phyloP scores from a whole-genome alignment of 1,140 invertebrate species.

The Diorhabda elongata region DNA sequence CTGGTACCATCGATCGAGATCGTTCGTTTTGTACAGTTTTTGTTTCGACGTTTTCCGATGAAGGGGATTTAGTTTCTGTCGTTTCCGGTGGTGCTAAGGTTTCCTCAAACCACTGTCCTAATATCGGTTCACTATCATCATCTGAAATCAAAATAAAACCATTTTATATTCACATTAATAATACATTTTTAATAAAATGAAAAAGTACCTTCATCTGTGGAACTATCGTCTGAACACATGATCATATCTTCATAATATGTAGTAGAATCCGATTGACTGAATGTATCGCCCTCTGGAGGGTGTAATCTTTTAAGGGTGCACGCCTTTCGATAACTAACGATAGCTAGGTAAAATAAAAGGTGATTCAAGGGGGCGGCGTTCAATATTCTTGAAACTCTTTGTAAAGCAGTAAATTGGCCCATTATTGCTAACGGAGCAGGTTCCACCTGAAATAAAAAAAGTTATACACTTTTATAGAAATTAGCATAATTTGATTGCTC shows the following conservation, averaged over 20 bases:
- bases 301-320: constrained; percentile 77
- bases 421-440: constrained; percentile 57
- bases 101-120: constrained; percentile 91
- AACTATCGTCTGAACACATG: constrained; percentile 84
- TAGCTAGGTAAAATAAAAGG: constrained; percentile 80
- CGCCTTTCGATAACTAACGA: constrained; percentile 85
- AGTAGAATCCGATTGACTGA: constrained; percentile 84
- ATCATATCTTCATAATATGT: constrained; percentile 90
- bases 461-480: too few relatives aligned
- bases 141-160: constrained; percentile 28
- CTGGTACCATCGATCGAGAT: constrained; percentile 65
- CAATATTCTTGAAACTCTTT: constrained; percentile 63
- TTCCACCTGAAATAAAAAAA: constrained; percentile 42
- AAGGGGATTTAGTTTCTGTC: constrained; percentile 56
- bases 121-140: constrained; percentile 85
- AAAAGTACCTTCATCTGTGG: constrained; percentile 66
- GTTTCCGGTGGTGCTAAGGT: constrained; percentile 75
- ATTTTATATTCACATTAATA: background rate
- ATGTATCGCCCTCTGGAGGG: constrained; percentile 69
- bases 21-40: constrained; percentile 39
- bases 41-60: constrained; percentile 48
- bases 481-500: too few relatives aligned
- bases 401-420: constrained; percentile 60
- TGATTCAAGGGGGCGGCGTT: constrained; percentile 66
- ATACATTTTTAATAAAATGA: background rate